phyloP scores from a whole-genome alignment of 1,140 invertebrate genomes.

The Rhagoletis pomonella region DNA sequence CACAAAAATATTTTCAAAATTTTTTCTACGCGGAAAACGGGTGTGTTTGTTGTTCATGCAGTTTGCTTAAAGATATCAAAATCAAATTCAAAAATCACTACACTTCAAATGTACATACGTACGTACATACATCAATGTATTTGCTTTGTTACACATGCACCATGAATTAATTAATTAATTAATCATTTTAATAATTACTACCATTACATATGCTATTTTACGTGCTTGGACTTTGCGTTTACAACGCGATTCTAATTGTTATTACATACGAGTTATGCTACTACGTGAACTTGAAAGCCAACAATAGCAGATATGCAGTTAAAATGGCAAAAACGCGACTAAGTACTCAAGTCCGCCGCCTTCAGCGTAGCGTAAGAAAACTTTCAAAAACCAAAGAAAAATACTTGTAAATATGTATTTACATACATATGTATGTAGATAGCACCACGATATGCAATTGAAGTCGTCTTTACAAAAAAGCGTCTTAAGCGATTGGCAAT shows the following conservation, averaged over 20 bases:
- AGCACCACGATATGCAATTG: conserved; percentile 25
- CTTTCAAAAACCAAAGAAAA: conserved; percentile 37
- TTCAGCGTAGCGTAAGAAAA: conserved; percentile 13
- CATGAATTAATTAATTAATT: neutral
- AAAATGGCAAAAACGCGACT: neutral
- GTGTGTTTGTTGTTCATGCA: no score
- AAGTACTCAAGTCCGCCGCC: conserved; percentile 22
- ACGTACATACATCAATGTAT: no score
- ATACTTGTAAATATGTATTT: neutral
- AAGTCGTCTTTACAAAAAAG: neutral
- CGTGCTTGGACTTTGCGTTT: neutral
- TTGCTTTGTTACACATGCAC: conserved; percentile 15
- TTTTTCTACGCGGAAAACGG: no score
- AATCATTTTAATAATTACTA: neutral
- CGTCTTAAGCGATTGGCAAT: conserved; percentile 53
- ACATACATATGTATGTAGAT: no score
- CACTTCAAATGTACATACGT: neutral
- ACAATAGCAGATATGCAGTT: conserved; percentile 15
- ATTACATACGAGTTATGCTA: no score
- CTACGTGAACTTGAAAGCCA: conserved; percentile 42
- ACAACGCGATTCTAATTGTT: neutral
- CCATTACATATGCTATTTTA: neutral
- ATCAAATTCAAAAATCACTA: neutral
- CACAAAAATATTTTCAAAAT: neutral
- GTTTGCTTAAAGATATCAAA: neutral